A percentile compares a stretch with the other conserved stretches of the same genome.
Evolutionary conservation across 1,140 invertebrate species (phyloP).

Genomic region (Anadara kagoshimensis): DNA sequence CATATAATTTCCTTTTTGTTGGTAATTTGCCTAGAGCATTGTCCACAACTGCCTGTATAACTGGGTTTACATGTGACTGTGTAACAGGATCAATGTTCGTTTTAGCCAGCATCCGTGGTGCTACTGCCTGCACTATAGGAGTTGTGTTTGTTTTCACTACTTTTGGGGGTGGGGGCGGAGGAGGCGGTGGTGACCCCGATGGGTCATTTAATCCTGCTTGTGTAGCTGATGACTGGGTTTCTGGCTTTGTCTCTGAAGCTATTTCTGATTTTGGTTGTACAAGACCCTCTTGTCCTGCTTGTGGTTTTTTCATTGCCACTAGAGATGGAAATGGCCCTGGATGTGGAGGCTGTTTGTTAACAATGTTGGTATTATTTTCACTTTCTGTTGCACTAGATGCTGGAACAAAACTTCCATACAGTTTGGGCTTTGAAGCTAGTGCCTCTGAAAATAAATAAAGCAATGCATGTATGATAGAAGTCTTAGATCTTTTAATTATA

Average conservation of each 20-base stretch:
- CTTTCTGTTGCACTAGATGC: neutral
- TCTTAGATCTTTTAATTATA: too few species aligned
- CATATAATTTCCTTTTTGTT: constrained; percentile 1
- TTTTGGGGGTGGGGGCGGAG: neutral
- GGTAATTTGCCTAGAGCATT: constrained; percentile 17
- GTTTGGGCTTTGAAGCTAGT: neutral
- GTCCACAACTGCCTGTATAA: constrained; percentile 6
- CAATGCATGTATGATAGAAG: too few species aligned
- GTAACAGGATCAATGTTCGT: neutral
- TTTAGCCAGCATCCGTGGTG: neutral
- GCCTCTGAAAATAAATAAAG: too few species aligned
- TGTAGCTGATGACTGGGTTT: neutral
- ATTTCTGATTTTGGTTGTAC: neutral
- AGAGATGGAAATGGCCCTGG: neutral
- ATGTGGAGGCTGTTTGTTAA: neutral
- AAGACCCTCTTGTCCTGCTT: neutral
- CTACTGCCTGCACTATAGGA: neutral
- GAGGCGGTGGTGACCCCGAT: neutral
- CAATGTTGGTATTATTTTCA: too few species aligned
- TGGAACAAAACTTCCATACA: constrained; percentile 11
- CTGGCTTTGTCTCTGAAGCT: too few species aligned
- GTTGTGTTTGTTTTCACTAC: neutral
- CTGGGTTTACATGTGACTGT: neutral
- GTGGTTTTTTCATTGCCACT: neutral
- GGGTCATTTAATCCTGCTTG: neutral